A percentile compares a stretch with the other conserved stretches of the same genome.
Evolutionary conservation across 1,140 invertebrate genomes (phyloP).

Genomic region (Lepidurus packardi): DNA sequence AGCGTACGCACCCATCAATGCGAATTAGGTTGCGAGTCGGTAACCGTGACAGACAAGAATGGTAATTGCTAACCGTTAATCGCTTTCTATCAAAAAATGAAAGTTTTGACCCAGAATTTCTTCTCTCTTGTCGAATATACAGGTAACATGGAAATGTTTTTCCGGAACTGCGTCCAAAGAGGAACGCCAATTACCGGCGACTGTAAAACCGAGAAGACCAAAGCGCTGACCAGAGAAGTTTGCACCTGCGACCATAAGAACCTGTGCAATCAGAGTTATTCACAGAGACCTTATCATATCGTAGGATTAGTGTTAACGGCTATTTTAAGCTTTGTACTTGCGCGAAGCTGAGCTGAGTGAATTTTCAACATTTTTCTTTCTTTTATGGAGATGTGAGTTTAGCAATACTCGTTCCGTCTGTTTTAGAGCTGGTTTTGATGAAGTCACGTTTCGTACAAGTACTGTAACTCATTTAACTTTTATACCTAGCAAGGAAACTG

Average conservation of each 20-base stretch:
- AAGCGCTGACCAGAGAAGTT: slow-evolving; percentile 24
- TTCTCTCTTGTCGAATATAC: neutral
- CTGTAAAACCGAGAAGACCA: slow-evolving; percentile 27
- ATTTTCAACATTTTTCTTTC: too few species aligned
- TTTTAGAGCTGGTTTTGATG: slow-evolving; percentile 41
- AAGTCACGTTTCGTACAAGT: slow-evolving; percentile 47
- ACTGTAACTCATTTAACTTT: slow-evolving; percentile 46
- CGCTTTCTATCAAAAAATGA: neutral
- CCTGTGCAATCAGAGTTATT: slow-evolving; percentile 36
- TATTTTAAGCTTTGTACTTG: neutral
- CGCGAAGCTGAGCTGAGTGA: neutral
- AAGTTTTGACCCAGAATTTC: neutral
- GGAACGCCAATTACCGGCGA: slow-evolving; percentile 27
- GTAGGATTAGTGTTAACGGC: neutral
- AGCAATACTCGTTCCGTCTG: slow-evolving; percentile 36
- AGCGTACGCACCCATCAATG: slow-evolving; percentile 28
- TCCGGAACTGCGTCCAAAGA: slow-evolving; percentile 32
- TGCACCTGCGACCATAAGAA: slow-evolving; percentile 34
- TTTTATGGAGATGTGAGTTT: slow-evolving; percentile 24
- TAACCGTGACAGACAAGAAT: slow-evolving; percentile 30
- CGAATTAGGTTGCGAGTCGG: slow-evolving; percentile 30
- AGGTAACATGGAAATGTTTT: slow-evolving; percentile 34
- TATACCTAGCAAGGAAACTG: too few species aligned
- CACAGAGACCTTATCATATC: slow-evolving; percentile 36
- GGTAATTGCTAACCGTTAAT: slow-evolving; percentile 2